Percentiles rank a stretch among this genome's conserved stretches.
phyloP scores from a whole-genome alignment of 2,888 invertebrate genomes.

The Sylvicola cinctus region DNA sequence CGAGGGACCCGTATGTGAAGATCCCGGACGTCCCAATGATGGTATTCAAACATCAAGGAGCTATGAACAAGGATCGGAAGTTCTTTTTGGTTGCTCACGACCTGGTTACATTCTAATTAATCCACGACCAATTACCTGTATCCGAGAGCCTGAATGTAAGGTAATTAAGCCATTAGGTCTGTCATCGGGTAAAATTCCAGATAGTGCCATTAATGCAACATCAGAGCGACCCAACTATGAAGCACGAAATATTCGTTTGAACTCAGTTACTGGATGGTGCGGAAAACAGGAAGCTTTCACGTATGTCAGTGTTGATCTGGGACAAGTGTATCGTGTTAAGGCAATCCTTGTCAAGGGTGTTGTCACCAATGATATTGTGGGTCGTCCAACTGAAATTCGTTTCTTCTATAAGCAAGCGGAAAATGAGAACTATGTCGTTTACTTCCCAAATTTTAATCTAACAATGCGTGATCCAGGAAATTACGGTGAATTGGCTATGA shows the following conservation, averaged over 20 bases:
- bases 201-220: conserved; percentile 87
- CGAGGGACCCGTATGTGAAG: conserved; percentile 91
- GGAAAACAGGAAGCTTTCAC: conserved; percentile 94
- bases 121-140: conserved; percentile 73
- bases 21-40: conserved; percentile 86
- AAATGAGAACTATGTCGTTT: conserved; percentile 86
- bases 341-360: conserved; percentile 87
- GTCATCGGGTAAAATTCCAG: conserved; percentile 80
- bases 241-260: conserved; percentile 69
- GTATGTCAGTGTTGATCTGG: conserved; percentile 86
- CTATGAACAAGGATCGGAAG: conserved; percentile 74
- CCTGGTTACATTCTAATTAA: conserved; percentile 87
- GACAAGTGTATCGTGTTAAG: conserved; percentile 79
- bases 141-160: conserved; percentile 83
- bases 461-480: conserved; percentile 92
- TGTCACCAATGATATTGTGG: conserved; percentile 85
- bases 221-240: conserved; percentile 85
- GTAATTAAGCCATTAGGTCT: conserved; percentile 79
- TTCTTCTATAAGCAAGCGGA: conserved; percentile 94
- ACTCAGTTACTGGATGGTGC: conserved; percentile 91
- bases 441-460: conserved; percentile 88
- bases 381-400: conserved; percentile 86
- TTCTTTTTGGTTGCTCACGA: conserved; percentile 72
- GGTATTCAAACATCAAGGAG: conserved; percentile 69
- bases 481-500: conserved; percentile 91